A percentile compares a stretch with the other conserved stretches of the same genome.
Evolutionary conservation across 2,113 vertebrate genomes (phyloP).

Genomic region (Melanocharis versteri): DNA sequence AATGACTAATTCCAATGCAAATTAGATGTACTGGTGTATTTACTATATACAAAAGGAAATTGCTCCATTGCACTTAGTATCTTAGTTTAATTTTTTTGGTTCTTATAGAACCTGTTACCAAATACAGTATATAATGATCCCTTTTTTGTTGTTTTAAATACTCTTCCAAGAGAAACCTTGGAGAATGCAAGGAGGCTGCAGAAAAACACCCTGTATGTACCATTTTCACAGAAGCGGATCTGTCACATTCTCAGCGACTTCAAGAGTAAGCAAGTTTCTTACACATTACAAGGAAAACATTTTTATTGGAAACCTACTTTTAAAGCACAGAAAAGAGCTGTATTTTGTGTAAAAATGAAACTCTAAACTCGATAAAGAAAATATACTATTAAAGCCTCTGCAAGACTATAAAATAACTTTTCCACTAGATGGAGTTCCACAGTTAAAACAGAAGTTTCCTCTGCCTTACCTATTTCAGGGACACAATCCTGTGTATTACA

Average conservation of each 20-base stretch:
- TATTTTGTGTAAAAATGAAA: not conserved
- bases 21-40: not conserved
- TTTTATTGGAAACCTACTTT: not conserved
- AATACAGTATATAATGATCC: not conserved
- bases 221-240: not conserved
- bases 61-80: not conserved
- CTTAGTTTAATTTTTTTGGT: not conserved
- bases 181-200: not conserved
- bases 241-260: not conserved
- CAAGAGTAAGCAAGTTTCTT: not conserved
- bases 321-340: not conserved
- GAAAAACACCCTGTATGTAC: not conserved
- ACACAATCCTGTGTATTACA: slow-evolving; percentile 88
- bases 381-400: not conserved
- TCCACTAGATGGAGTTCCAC: slow-evolving; percentile 51
- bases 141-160: not conserved
- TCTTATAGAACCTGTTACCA: not conserved
- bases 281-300: not conserved
- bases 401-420: not conserved
- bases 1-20: not conserved
- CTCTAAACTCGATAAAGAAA: not conserved
- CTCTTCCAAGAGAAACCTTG: not conserved
- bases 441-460: not conserved
- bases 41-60: not conserved
- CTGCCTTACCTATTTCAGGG: slow-evolving; percentile 83